phyloP scores from a whole-genome alignment of 2,113 vertebrate species.

The Sphaerodactylus townsendi region DNA sequence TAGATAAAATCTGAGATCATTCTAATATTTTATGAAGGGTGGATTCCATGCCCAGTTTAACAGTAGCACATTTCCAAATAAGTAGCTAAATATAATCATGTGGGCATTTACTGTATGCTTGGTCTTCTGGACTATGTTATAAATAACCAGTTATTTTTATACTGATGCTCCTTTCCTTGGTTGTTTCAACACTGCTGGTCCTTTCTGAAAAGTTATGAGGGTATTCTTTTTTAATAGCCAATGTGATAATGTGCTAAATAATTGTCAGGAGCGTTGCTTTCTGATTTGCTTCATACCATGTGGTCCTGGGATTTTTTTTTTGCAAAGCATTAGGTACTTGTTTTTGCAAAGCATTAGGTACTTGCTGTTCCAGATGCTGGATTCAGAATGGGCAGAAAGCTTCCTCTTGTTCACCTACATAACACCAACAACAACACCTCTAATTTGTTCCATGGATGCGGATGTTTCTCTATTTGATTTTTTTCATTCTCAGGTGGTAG shows the following conservation, averaged over 20 bases:
- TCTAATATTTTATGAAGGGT: constrained; percentile 34
- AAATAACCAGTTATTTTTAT: background rate
- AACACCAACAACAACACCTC: background rate
- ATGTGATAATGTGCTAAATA: background rate
- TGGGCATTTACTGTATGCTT: constrained; percentile 11
- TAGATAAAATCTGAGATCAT: constrained; percentile 15
- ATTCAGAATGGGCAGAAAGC: background rate
- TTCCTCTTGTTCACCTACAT: background rate
- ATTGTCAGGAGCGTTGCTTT: background rate
- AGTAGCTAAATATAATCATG: constrained; percentile 58
- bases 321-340: no score
- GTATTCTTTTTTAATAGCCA: constrained; percentile 10
- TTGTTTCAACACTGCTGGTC: constrained; percentile 13
- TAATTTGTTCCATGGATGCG: no score
- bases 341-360: background rate
- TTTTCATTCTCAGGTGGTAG: background rate
- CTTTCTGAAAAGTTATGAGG: background rate
- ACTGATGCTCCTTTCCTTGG: constrained; percentile 47
- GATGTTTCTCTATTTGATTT: background rate
- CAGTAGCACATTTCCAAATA: background rate
- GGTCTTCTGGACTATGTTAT: constrained; percentile 54
- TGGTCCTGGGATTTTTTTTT: constrained; percentile 7
- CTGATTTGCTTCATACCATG: constrained; percentile 28
- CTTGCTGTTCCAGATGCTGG: background rate
- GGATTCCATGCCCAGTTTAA: constrained; percentile 43